Evolutionary conservation across 2,113 vertebrate species (phyloP), one percentile per base, ranked within the genome.

Genomic region (Poeciliopsis prolifica): DNA sequence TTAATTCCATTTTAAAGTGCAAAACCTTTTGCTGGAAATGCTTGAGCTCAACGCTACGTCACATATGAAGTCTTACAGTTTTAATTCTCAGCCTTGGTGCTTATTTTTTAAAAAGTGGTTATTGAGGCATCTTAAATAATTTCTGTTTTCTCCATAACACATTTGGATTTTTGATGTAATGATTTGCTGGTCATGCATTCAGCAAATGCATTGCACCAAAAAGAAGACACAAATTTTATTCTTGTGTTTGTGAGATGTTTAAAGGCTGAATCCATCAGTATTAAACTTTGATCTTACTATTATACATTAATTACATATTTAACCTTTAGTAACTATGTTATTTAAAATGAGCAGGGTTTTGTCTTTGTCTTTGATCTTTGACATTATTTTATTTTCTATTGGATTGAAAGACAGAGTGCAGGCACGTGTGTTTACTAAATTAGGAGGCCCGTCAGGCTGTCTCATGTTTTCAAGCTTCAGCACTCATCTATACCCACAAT

Each of bases 391-490:
- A 22, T 58, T 58, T 17, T 24, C 9, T 10, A 5, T 58, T 58
- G 51, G 10, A 58, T 58, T 48, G 4, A 48, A 48, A n/a, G 24
- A 77, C 67, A 62, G 51, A 65, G 44, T 83, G 62, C 75, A 74
- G 84, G 62, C 40, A 17, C 70, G 77, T 84, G 74, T 74, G n/a
- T 68, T 71, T 62, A 63, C 29, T 0, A 31, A 69, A 69, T 74
- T 60, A 70, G 72, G 86, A 86, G 81, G 88, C 70, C 83, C 62
- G 44, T 78, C 78, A 71, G 86, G 65, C 87, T 77, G 81, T 92
- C 91, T 94, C 77, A 48, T 78, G 78, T 91, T 92, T 88, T 88
- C 80, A 74, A 84, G 66, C 71, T 61, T 81, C 84, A 68, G 72
- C 28, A 65, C 81, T 74, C 66, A 77, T 87, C 74, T 78, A n/a